Evolutionary conservation across 2,797 vertebrate species (phyloP).

Genomic region (Apodemus agrarius): DNA sequence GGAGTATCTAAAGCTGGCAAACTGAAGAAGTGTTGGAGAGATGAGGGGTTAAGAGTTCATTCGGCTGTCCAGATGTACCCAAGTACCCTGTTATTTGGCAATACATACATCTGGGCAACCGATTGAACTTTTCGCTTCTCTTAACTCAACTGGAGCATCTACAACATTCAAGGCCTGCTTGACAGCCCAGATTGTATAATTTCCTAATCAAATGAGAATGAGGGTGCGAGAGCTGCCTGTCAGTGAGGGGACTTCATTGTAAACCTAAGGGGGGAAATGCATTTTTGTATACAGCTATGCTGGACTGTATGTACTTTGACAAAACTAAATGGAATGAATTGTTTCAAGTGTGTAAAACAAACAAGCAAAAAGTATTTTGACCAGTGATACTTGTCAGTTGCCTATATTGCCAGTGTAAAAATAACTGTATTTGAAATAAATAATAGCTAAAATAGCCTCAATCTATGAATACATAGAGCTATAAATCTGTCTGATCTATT

Average conservation of each 20-base stretch:
- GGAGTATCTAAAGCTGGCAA: constrained; percentile 54
- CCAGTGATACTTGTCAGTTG: neutral
- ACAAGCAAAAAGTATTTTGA: neutral
- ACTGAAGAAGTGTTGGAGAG: constrained; percentile 48
- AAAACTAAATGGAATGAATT: neutral
- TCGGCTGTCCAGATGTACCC: constrained; percentile 82
- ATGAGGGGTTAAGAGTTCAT: constrained; percentile 79
- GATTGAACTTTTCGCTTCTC: constrained; percentile 80
- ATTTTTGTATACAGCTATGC: neutral
- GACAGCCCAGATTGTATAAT: neutral
- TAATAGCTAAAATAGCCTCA: neutral
- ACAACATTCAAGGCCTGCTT: neutral
- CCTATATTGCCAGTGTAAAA: constrained; percentile 11
- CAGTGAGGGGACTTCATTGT: neutral
- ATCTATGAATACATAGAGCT: neutral
- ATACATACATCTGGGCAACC: constrained; percentile 80
- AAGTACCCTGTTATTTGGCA: constrained; percentile 75
- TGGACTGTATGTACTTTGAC: neutral
- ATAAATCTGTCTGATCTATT: neutral
- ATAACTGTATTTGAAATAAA: constrained; percentile 38
- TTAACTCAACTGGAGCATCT: constrained; percentile 50
- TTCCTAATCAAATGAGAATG: constrained; percentile 11
- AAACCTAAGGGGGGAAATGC: neutral
- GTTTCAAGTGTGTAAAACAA: constrained; percentile 18
- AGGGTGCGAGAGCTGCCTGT: neutral